Percentiles rank a stretch among this genome's conserved stretches.
phyloP scores from a whole-genome alignment of 2,797 vertebrate genomes.

The Eulemur mongoz region DNA sequence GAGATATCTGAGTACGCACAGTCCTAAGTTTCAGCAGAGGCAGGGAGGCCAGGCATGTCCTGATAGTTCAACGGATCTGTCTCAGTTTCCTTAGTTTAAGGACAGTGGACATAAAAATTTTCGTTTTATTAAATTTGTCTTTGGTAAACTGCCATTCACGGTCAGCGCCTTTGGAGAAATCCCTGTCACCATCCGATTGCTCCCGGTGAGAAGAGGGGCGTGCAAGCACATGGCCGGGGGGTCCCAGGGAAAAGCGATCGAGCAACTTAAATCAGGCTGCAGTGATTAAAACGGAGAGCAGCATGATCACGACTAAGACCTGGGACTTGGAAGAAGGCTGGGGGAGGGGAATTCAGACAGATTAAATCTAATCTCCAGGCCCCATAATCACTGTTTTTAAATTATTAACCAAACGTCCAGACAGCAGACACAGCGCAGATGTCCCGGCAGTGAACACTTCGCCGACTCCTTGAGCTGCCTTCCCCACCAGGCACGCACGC shows the following conservation, averaged over 20 bases:
- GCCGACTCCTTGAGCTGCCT: fast-evolving
- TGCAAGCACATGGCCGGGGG: fast-evolving
- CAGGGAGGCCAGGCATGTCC: too few species aligned
- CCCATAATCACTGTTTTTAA: not conserved
- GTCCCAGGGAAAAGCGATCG: not conserved
- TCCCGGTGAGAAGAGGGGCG: not conserved
- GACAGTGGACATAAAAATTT: not conserved
- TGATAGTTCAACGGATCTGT: not conserved
- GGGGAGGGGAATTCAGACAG: not conserved
- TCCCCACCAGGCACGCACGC: not conserved
- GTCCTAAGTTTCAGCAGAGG: not conserved
- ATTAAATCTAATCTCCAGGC: not conserved
- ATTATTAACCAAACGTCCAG: not conserved
- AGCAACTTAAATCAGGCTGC: not conserved
- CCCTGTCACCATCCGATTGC: not conserved
- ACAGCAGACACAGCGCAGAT: not conserved
- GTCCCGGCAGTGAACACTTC: not conserved
- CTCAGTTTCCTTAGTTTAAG: too few species aligned
- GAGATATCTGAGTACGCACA: not conserved
- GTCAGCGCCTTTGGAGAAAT: not conserved
- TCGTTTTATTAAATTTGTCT: not conserved
- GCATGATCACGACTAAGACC: fast-evolving
- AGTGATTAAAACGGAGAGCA: not conserved
- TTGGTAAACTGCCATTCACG: not conserved
- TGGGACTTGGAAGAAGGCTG: not conserved